phyloP scores from a whole-genome alignment of 2,888 invertebrate genomes.

The Parnassius apollo region DNA sequence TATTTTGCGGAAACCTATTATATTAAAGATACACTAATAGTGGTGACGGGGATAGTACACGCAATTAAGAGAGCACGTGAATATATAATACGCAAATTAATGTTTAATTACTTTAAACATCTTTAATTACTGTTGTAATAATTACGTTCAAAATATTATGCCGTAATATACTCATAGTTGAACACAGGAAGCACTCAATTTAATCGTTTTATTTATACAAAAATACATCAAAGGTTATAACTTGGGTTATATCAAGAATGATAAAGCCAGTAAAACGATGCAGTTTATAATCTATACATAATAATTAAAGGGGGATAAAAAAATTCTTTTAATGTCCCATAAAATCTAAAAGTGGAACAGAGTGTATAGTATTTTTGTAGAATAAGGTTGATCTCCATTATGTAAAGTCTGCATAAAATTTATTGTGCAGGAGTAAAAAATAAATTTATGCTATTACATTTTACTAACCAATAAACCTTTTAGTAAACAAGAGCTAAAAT shows the following conservation, averaged over 20 bases:
- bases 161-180: neutral
- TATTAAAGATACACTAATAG: too few relatives aligned
- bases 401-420: constrained; percentile 17
- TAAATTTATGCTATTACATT: constrained; percentile 26
- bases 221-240: constrained; percentile 3
- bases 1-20: too few relatives aligned
- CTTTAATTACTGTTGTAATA: too few relatives aligned
- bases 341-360: constrained; percentile 16
- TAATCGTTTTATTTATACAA: neutral
- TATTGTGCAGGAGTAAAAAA: constrained; percentile 14
- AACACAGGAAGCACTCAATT: neutral
- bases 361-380: constrained; percentile 4
- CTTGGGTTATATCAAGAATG: constrained; percentile 2
- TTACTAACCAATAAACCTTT: constrained; percentile 30
- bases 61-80: too few relatives aligned
- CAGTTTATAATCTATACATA: constrained; percentile 11
- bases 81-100: too few relatives aligned
- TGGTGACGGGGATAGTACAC: too few relatives aligned
- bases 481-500: constrained; percentile 31
- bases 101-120: too few relatives aligned
- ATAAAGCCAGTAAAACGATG: constrained; percentile 9
- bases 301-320: constrained; percentile 22
- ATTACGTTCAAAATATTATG: too few relatives aligned
- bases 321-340: constrained; percentile 5
- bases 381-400: constrained; percentile 21